A percentile compares a stretch with the other conserved stretches of the same genome.
These are phyloP conservation scores for Champsocephalus esox DNA, from an alignment of 2,797 vertebrate genomes.

Conservation along the genomic window DNA sequence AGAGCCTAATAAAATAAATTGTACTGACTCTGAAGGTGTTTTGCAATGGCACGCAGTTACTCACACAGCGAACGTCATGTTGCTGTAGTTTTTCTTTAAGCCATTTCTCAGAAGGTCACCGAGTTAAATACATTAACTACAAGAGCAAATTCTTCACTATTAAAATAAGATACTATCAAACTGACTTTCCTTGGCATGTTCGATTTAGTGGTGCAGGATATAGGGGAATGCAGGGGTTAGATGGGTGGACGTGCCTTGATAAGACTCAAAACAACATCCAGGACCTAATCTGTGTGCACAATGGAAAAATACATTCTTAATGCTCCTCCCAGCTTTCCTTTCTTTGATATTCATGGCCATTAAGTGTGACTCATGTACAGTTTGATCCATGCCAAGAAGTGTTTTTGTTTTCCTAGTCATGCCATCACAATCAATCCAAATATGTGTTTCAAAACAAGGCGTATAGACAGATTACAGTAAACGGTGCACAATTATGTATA, in stretches of 20 bases:
- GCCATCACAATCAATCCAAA: slow-evolving; percentile 32
- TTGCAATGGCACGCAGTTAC: background rate
- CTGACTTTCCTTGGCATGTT: background rate
- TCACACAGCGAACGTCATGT: slow-evolving; percentile 6
- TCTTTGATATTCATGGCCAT: slow-evolving; percentile 42
- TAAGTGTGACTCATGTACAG: slow-evolving; percentile 56
- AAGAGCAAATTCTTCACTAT: background rate
- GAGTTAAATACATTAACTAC: background rate
- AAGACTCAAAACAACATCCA: slow-evolving; percentile 30
- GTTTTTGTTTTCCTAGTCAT: slow-evolving; percentile 36
- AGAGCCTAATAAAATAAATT: slow-evolving; percentile 68
- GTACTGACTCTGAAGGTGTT: slow-evolving; percentile 20
- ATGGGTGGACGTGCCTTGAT: slow-evolving; percentile 12
- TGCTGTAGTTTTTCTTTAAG: background rate
- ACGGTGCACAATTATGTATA: slow-evolving; percentile 11
- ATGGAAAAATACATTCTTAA: slow-evolving; percentile 32
- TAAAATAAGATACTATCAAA: background rate
- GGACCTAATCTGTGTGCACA: slow-evolving; percentile 11
- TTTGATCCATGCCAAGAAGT: slow-evolving; percentile 21
- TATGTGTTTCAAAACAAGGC: slow-evolving; percentile 27
- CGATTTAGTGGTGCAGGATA: background rate
- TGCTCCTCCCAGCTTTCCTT: background rate
- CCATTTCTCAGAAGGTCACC: background rate
- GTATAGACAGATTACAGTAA: slow-evolving; percentile 34
- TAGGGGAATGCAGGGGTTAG: background rate